A percentile compares a stretch with the other conserved stretches of the same genome.
Conservation (phyloP, 2,113 vertebrate species). For the Accipiter cooperii region DNA sequence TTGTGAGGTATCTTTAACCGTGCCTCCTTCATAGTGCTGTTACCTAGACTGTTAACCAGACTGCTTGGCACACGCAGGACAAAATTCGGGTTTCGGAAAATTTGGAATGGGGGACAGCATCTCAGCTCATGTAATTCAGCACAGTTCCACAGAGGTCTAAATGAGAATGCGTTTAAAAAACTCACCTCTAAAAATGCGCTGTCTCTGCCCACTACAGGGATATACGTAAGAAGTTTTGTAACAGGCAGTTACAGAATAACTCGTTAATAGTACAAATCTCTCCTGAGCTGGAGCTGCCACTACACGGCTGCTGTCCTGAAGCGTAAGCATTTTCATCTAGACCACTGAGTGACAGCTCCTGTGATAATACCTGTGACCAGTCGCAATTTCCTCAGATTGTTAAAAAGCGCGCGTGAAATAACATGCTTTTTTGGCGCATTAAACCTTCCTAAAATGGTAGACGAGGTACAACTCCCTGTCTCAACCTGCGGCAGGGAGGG, state of each 20-base stretch:
- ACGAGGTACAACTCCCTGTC: not conserved
- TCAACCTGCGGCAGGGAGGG: not conserved
- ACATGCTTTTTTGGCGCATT: not conserved
- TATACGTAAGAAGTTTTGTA: not conserved
- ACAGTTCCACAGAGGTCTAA: not conserved
- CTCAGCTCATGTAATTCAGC: not conserved
- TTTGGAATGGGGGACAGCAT: not conserved
- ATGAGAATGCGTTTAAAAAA: not conserved
- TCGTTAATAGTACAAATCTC: not conserved
- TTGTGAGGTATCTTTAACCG: not conserved
- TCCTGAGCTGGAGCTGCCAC: not conserved
- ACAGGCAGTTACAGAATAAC: not conserved
- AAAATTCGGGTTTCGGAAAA: not conserved
- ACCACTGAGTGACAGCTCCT: not conserved
- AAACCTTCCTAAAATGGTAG: not conserved
- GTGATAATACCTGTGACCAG: not conserved
- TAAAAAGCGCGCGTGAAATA: not conserved
- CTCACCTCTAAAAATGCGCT: not conserved
- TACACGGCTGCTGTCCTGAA: not conserved
- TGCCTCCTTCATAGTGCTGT: not conserved
- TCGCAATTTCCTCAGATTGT: not conserved
- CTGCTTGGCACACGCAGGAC: not conserved
- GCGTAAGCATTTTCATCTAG: not conserved
- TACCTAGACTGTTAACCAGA: not conserved
- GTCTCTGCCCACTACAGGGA: not conserved